A percentile compares a stretch with the other conserved stretches of the same genome.
phyloP scores from a whole-genome alignment of 2,797 vertebrate genomes.

The Enteromius fasciolatus region DNA sequence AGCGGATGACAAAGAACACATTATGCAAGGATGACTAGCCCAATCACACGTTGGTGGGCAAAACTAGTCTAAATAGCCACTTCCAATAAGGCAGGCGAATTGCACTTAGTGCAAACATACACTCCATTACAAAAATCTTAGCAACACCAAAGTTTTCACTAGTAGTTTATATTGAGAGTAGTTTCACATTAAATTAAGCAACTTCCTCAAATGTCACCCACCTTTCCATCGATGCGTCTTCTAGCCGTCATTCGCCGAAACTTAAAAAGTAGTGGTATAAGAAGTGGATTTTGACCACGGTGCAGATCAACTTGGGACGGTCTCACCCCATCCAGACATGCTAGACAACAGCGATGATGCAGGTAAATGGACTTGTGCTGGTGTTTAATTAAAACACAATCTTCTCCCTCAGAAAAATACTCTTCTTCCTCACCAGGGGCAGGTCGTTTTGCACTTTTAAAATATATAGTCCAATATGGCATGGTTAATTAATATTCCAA shows the following conservation, averaged over 20 bases:
- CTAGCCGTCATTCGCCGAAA: slow-evolving; percentile 84
- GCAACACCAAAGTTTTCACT: not conserved
- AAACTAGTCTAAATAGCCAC: too few relatives aligned
- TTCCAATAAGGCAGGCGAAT: too few relatives aligned
- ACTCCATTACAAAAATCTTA: too few relatives aligned
- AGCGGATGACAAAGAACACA: too few relatives aligned
- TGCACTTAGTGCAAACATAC: too few relatives aligned
- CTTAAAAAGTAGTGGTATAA: slow-evolving; percentile 82
- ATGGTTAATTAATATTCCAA: not conserved
- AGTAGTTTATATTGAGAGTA: not conserved
- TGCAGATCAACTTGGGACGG: slow-evolving; percentile 69
- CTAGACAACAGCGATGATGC: slow-evolving; percentile 79
- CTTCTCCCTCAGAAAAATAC: not conserved
- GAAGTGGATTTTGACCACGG: slow-evolving; percentile 82
- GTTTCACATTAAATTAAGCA: not conserved
- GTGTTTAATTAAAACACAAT: not conserved
- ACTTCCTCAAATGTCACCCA: slow-evolving; percentile 18
- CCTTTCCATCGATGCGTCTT: slow-evolving; percentile 80
- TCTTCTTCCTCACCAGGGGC: slow-evolving; percentile 30
- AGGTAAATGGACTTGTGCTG: slow-evolving; percentile 65
- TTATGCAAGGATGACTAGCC: too few relatives aligned
- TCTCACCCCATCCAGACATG: slow-evolving; percentile 77
- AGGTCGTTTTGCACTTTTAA: slow-evolving; percentile 41
- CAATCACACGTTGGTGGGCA: too few relatives aligned
- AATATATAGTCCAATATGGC: not conserved